Base-by-base conservation (phyloP, 2,888 invertebrate species). In the Schizotus pectinicornis region DNA sequence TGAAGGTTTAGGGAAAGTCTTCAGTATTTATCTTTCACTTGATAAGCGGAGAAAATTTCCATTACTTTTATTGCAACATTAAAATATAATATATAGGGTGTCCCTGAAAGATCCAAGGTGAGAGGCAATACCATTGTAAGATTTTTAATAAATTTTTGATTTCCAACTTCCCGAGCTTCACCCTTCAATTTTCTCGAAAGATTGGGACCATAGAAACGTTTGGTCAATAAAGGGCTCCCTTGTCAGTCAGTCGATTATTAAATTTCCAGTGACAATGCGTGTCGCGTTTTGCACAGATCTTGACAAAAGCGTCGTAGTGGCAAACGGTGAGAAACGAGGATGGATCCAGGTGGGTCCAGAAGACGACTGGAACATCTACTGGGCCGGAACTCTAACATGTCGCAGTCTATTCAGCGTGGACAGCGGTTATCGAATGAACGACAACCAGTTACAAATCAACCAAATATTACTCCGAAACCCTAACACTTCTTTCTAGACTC, bases 301-400 rank as follows among this genome's bases (percentile, higher is more conserved):
- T 74, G 97, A 97, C 74, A 96, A 95, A 79, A 95, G 95, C 13
- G 95, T 96, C 7, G 86, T 97, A 55, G 86, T 94, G 47, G 91
- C 90, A 68, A 97, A 95, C 80, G 96, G 96, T 75, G 94, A 95
- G 69, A 91, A 94, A 71, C 84, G 95, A 49, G 94, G 94, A 7
- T 97, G 97, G 96, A 80, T 84, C 6, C 90, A 91, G 78, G 95
- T 94, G 0, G 87, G 88, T 0, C 89, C 92, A 0, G 94, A 95
- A 67, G 95, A 95, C 73, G 94, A 95, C 70, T 97, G 96, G 96
- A 95, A 97, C 78, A 90, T 96, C 75, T 97, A 97, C 78, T 97
- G 96, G 95, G 92, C 95, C 2, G 91, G 91, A 56, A 94, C 95
- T 1, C 89, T 90, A 72, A 95, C 92, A n/a, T 94, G 95, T 69